These are phyloP conservation scores for Ophiodon elongatus DNA, from an alignment of 2,113 vertebrate genomes.

Conservation along the genomic window DNA sequence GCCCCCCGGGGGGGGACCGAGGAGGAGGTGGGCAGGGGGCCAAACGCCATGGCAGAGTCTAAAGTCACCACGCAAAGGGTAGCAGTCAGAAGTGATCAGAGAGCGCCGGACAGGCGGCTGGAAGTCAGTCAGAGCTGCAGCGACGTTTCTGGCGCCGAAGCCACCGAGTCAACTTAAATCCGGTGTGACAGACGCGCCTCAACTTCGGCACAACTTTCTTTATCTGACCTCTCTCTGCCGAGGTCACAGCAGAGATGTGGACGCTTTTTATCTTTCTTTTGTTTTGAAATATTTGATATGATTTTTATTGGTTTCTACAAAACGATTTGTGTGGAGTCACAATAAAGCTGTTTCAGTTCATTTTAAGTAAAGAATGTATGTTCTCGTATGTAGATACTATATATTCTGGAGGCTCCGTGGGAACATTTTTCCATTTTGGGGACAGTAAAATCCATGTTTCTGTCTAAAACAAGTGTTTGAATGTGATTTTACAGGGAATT, in stretches of 20 bases:
- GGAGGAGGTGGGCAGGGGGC: conserved; percentile 70
- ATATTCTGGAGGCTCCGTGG: not conserved
- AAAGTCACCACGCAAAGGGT: conserved; percentile 76
- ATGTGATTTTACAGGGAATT: not conserved
- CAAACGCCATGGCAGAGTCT: conserved; percentile 66
- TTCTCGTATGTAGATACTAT: not conserved
- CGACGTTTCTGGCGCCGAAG: conserved; percentile 37
- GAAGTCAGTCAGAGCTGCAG: conserved; percentile 62
- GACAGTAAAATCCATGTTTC: not conserved
- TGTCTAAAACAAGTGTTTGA: not conserved
- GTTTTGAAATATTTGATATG: not conserved
- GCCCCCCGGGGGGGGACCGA: conserved; percentile 35
- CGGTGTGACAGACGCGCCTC: conserved; percentile 51
- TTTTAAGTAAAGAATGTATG: not conserved
- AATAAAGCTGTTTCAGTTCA: not conserved
- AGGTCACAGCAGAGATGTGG: not conserved
- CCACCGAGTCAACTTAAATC: not conserved
- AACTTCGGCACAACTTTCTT: conserved; percentile 45
- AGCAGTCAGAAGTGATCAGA: conserved; percentile 83
- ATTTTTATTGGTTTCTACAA: not conserved
- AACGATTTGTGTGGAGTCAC: not conserved
- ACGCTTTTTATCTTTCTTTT: not conserved
- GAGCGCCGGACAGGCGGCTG: conserved; percentile 61
- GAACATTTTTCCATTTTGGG: not conserved
- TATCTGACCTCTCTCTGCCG: not conserved